phyloP scores from a whole-genome alignment of 2,113 vertebrate genomes.

The Willisornis vidua region DNA sequence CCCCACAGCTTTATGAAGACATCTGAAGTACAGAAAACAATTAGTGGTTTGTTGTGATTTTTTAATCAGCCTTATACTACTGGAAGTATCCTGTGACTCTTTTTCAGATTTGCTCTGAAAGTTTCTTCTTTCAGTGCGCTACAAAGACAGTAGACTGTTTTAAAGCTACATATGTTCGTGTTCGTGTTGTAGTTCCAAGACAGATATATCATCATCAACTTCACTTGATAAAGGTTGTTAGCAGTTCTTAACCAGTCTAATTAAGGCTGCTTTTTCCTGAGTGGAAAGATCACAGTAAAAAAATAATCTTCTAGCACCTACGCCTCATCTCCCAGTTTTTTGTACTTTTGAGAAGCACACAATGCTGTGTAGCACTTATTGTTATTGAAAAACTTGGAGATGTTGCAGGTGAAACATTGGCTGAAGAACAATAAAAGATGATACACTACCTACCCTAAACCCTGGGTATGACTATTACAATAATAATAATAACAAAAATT shows the following conservation, averaged over 20 bases:
- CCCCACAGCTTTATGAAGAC: neutral
- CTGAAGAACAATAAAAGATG: neutral
- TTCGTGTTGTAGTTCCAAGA: neutral
- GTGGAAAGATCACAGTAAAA: neutral
- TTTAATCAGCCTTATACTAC: neutral
- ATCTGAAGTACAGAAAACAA: neutral
- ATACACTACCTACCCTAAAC: neutral
- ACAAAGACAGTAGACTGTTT: neutral
- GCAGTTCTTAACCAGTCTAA: conserved; percentile 27
- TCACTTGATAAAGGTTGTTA: conserved; percentile 20
- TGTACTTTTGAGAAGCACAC: neutral
- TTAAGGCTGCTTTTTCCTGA: conserved; percentile 26
- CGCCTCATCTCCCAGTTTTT: neutral
- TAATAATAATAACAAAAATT: neutral
- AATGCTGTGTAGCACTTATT: neutral
- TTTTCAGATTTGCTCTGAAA: neutral
- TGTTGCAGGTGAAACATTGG: neutral
- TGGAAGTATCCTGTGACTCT: neutral
- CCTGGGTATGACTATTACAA: neutral
- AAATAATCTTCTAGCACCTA: neutral
- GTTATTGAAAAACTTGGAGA: neutral
- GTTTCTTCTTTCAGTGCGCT: neutral
- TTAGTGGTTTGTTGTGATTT: neutral
- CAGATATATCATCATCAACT: neutral
- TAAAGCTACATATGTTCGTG: conserved; percentile 12